These are phyloP conservation scores for Laupala kohalensis DNA, from an alignment of 1,140 invertebrate species.

Conservation along the genomic window DNA sequence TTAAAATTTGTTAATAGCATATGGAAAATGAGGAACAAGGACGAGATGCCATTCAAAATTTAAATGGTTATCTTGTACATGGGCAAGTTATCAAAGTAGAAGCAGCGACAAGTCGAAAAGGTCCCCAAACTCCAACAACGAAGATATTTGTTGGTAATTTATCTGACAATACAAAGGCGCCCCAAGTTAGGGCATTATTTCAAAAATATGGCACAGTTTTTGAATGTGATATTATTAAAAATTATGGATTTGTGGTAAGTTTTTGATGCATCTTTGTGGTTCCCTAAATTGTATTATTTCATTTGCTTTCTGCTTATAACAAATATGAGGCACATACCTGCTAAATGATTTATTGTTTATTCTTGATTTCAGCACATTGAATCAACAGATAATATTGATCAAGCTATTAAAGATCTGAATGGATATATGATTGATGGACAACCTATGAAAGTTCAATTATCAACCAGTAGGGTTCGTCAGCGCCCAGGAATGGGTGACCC, in stretches of 20 bases:
- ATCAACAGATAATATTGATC: slow-evolving; percentile 66
- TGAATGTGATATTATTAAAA: slow-evolving; percentile 80
- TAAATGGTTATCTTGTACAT: slow-evolving; percentile 77
- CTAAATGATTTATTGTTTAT: too few species aligned
- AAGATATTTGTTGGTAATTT: slow-evolving; percentile 85
- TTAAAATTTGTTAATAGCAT: slow-evolving; percentile 40
- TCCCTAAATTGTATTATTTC: neutral
- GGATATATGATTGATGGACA: slow-evolving; percentile 71
- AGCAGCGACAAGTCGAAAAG: slow-evolving; percentile 72
- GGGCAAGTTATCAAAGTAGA: slow-evolving; percentile 84
- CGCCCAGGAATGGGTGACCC: slow-evolving; percentile 90
- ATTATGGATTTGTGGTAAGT: slow-evolving; percentile 72
- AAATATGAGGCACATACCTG: neutral
- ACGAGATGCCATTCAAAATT: slow-evolving; percentile 77
- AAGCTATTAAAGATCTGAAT: slow-evolving; percentile 74
- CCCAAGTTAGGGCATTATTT: slow-evolving; percentile 73
- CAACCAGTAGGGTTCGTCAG: slow-evolving; percentile 78
- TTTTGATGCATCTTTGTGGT: too few species aligned
- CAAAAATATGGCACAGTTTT: slow-evolving; percentile 78
- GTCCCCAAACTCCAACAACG: slow-evolving; percentile 68
- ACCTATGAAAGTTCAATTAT: slow-evolving; percentile 79
- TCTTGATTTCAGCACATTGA: slow-evolving; percentile 46
- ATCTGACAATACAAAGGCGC: slow-evolving; percentile 75
- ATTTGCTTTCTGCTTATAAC: neutral
- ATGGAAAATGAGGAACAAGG: slow-evolving; percentile 87